These are phyloP conservation scores for Sebastes steindachneri DNA, from an alignment of 2,797 vertebrate species.

Conservation along the genomic window DNA sequence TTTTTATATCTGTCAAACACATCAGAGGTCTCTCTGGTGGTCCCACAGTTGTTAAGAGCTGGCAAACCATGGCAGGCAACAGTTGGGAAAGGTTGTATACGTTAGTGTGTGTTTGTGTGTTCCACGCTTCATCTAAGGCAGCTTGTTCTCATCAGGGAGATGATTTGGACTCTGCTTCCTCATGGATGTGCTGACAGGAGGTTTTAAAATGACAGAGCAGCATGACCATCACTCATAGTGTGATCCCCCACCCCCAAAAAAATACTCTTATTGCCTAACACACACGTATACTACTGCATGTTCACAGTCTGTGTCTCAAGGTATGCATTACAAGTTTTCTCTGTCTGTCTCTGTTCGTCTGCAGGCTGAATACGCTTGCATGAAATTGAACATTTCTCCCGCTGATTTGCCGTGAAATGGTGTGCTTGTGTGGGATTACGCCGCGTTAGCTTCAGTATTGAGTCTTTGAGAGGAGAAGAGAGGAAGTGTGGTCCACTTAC, in stretches of 20 bases:
- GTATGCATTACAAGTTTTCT: constrained; percentile 17
- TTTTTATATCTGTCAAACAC: constrained; percentile 45
- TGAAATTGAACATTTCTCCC: constrained; percentile 83
- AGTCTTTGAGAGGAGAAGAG: constrained; percentile 42
- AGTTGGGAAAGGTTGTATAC: background rate
- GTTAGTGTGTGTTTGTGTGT: constrained; percentile 20
- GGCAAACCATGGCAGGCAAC: background rate
- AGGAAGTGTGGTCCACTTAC: constrained; percentile 20
- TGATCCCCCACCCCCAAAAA: background rate
- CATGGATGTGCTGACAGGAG: constrained; percentile 52
- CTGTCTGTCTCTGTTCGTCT: constrained; percentile 40
- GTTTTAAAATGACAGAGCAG: constrained; percentile 48
- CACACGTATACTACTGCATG: background rate
- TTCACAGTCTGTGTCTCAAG: constrained; percentile 14
- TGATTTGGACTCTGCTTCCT: constrained; percentile 22
- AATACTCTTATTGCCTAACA: background rate
- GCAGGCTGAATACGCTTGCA: constrained; percentile 61
- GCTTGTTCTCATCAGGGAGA: constrained; percentile 56
- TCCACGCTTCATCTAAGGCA: constrained; percentile 18
- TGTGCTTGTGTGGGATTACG: constrained; percentile 80
- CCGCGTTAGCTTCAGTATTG: constrained; percentile 53
- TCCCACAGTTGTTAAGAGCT: constrained; percentile 31
- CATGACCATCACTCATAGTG: constrained; percentile 19
- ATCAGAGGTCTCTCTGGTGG: constrained; percentile 45
- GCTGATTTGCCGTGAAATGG: constrained; percentile 84